phyloP scores from a whole-genome alignment of 2,113 vertebrate species.

The Abramis brama region DNA sequence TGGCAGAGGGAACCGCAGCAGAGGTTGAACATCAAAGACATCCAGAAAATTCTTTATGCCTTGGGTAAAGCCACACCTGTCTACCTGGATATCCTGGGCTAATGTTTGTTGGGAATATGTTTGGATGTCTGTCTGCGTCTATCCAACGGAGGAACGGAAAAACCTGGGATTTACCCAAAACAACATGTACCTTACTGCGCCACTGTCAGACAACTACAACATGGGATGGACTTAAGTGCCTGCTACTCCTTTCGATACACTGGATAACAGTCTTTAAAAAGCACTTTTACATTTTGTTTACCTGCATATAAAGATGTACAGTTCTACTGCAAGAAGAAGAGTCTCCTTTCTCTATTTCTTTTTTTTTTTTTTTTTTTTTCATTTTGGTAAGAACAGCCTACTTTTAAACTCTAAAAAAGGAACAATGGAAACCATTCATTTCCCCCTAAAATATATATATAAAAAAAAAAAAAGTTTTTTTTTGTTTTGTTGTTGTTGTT shows the following conservation, averaged over 20 bases:
- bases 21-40: constrained; percentile 80
- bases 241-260: constrained; percentile 75
- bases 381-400: constrained; percentile 63
- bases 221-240: constrained; percentile 77
- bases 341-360: constrained; percentile 5
- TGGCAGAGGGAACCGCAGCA: constrained; percentile 83
- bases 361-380: constrained; percentile 28
- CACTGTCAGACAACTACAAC: constrained; percentile 60
- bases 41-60: constrained; percentile 76
- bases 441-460: neutral
- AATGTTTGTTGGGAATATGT: constrained; percentile 39
- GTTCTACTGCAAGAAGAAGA: constrained; percentile 59
- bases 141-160: constrained; percentile 26
- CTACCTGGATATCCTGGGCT: constrained; percentile 82
- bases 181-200: constrained; percentile 56
- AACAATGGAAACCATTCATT: constrained; percentile 21
- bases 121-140: constrained; percentile 17
- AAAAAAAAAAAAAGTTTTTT: constrained; percentile 2
- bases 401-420: constrained; percentile 57
- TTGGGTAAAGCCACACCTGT: constrained; percentile 80
- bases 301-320: constrained; percentile 67
- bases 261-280: constrained; percentile 71
- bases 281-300: constrained; percentile 77
- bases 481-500: constrained; percentile 39
- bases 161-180: constrained; percentile 56